A percentile compares a stretch with the other conserved stretches of the same genome.
Evolutionary conservation across 2,888 invertebrate genomes (phyloP).

Genomic region (Apotomis betuletana): DNA sequence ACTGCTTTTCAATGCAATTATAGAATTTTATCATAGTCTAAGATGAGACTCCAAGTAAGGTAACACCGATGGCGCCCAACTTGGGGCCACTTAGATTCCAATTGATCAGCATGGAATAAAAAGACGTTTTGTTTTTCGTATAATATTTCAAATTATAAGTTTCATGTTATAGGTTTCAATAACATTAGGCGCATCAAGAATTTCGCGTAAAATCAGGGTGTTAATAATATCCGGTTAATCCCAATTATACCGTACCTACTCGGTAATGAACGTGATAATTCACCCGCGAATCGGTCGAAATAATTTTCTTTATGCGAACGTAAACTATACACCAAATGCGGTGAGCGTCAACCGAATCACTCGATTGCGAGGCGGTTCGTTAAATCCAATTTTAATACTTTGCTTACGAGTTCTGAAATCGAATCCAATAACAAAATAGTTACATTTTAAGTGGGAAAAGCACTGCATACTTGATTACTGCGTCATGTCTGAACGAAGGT

Average conservation of each 20-base stretch:
- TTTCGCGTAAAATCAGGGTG: too few species aligned
- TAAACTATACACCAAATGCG: constrained; percentile 18
- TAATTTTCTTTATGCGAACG: constrained; percentile 15
- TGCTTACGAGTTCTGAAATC: constrained; percentile 47
- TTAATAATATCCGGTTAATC: too few species aligned
- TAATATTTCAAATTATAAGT: too few species aligned
- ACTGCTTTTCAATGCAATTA: too few species aligned
- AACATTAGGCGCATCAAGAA: too few species aligned
- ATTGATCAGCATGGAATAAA: too few species aligned
- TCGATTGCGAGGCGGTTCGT: constrained; percentile 52
- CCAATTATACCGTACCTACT: not conserved
- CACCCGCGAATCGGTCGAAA: constrained; percentile 4
- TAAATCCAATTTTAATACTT: constrained; percentile 53
- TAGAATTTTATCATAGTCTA: too few species aligned
- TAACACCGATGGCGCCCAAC: too few species aligned
- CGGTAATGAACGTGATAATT: not conserved
- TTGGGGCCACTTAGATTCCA: too few species aligned
- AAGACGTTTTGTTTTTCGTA: too few species aligned
- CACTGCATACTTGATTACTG: constrained; percentile 2
- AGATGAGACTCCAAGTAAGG: too few species aligned
- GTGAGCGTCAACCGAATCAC: constrained; percentile 45
- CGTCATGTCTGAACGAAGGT: not conserved
- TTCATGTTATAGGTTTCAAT: too few species aligned
- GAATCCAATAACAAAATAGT: constrained; percentile 46
- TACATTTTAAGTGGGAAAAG: constrained; percentile 8